Evolutionary conservation across 2,797 vertebrate genomes (phyloP), one percentile per base, ranked within the genome.

Genomic region (Bovichtus diacanthus): DNA sequence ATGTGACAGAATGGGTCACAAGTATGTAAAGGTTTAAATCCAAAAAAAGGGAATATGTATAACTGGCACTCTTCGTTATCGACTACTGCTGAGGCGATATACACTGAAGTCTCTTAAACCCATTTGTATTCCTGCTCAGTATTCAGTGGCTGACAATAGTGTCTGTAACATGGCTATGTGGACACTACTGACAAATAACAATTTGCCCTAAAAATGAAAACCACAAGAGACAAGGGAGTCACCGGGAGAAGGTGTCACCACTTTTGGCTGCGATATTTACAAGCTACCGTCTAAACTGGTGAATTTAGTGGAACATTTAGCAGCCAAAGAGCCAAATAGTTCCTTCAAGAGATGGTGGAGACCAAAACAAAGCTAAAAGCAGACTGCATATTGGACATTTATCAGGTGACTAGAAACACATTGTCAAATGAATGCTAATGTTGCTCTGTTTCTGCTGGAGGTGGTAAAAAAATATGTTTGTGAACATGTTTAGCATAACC

Each of bases 291-390:
- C 15, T 23, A 11, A 44, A 41, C 55, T 47, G 46, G 7, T 27
- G 29, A 29, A 54, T 29, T 25, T 11, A 23, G 27, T 31, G 19
- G 2, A 25, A 36, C 27, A n/a, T 65, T 59, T 43, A 39, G 15
- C 56, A 36, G 56, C 31, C 76, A 60, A 41, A 61, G n/a, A 69
- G 21, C n/a, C 47, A 74, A 11, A 61, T 50, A 27, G 50, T 43
- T 36, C 6, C 13, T 51, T 66, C 47, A 62, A 60, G 55, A n/a
- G n/a, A n/a, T n/a, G 47, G 34, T 51, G 47, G 10, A 31, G 31
- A 31, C 5, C 31, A 31, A 31, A 31, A 7, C 31, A 31, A 6
- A 1, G 31, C 31, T 39, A 34, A 65, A 43, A 21, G 19, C 23
- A 68, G 41, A 61, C 31, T 23, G 2, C 61, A 58, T 11, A 46